These are phyloP conservation scores for Cetoscarus ocellatus DNA, from an alignment of 2,797 vertebrate species.

Conservation along the genomic window DNA sequence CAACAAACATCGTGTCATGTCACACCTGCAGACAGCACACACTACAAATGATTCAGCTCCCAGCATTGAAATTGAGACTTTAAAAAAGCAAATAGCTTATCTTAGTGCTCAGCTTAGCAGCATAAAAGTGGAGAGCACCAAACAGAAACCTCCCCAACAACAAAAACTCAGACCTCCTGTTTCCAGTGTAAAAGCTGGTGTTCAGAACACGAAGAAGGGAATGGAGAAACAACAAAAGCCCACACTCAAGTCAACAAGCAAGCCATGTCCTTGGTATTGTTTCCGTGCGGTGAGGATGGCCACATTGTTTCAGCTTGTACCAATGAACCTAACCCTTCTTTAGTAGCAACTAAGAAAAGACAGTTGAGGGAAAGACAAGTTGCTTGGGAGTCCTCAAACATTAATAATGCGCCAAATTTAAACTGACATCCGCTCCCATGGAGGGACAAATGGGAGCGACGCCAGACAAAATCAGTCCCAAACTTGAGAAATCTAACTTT, in stretches of 20 bases:
- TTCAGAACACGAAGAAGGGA: neutral
- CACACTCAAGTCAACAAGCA: too few species aligned
- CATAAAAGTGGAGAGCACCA: too few species aligned
- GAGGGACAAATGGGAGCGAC: neutral
- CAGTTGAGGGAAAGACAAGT: neutral
- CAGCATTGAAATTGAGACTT: too few species aligned
- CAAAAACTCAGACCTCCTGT: too few species aligned
- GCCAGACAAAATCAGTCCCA: too few species aligned
- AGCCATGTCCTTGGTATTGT: neutral
- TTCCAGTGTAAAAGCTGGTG: neutral
- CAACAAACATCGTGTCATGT: neutral
- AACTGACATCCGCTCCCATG: constrained; percentile 23
- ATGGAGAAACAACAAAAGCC: too few species aligned
- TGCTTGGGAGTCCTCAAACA: constrained; percentile 5
- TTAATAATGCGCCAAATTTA: neutral
- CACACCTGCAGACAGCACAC: too few species aligned
- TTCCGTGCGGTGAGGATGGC: constrained; percentile 1
- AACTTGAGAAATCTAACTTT: too few species aligned
- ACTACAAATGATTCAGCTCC: neutral
- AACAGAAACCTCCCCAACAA: too few species aligned
- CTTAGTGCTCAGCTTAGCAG: too few species aligned
- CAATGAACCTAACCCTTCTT: constrained; percentile 16
- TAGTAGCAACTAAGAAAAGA: constrained; percentile 1
- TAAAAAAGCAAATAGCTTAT: too few species aligned
- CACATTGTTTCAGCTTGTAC: neutral